A percentile compares a stretch with the other conserved stretches of the same genome.
These are phyloP conservation scores for Pelobates fuscus DNA, from an alignment of 2,113 vertebrate genomes.

Conservation along the genomic window DNA sequence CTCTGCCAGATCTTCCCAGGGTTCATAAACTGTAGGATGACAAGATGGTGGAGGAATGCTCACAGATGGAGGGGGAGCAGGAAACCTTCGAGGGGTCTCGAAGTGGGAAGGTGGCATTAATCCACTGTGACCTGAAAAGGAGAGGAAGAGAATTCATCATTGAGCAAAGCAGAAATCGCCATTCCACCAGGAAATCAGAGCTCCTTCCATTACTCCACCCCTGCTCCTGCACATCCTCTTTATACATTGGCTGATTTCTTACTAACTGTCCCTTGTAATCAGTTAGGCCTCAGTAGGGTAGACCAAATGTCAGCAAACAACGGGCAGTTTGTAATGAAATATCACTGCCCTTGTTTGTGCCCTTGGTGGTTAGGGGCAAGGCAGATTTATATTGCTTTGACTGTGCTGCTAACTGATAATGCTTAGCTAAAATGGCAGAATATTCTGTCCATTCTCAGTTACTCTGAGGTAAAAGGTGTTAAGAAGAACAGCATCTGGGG, in stretches of 20 bases:
- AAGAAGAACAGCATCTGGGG: too few relatives aligned
- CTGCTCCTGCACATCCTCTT: not conserved
- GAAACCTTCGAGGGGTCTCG: not conserved
- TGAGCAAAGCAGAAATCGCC: not conserved
- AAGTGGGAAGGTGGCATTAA: conserved; percentile 39
- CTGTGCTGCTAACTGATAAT: too few relatives aligned
- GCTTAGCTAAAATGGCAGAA: too few relatives aligned
- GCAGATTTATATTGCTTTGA: too few relatives aligned
- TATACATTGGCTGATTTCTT: too few relatives aligned
- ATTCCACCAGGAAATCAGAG: not conserved
- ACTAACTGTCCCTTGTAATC: too few relatives aligned
- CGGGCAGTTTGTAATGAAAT: too few relatives aligned
- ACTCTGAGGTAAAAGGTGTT: too few relatives aligned
- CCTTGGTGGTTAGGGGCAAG: too few relatives aligned
- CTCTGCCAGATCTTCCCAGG: conserved; percentile 12
- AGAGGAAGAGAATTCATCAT: not conserved
- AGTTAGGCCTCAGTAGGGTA: too few relatives aligned
- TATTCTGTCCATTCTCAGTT: too few relatives aligned
- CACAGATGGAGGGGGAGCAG: not conserved
- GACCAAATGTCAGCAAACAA: too few relatives aligned
- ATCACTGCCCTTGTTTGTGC: not conserved
- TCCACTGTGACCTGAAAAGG: conserved; percentile 7
- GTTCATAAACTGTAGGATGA: not conserved
- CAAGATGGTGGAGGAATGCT: not conserved
- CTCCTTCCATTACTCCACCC: not conserved